A percentile compares a stretch with the other conserved stretches of the same genome.
These are phyloP conservation scores for Marcusenius ussheri DNA, from an alignment of 2,113 vertebrate genomes.

Conservation along the genomic window DNA sequence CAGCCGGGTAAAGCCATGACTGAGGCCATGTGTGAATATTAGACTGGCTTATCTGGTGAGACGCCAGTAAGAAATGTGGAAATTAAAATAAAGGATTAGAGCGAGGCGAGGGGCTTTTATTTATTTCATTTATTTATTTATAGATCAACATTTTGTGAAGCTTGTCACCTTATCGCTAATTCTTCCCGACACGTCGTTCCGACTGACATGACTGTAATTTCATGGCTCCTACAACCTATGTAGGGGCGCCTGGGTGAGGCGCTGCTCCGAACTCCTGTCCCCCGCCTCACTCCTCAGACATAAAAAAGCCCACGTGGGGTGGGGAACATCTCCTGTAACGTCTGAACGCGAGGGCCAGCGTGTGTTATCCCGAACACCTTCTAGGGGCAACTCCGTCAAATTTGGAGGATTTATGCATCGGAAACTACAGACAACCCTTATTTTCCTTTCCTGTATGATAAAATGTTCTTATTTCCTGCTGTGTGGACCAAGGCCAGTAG, in stretches of 20 bases:
- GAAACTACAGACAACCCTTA: not conserved
- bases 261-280: not conserved
- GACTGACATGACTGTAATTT: conserved; percentile 52
- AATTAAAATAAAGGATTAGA: conserved; percentile 55
- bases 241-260: conserved; percentile 1
- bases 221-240: conserved; percentile 48
- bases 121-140: conserved; percentile 41
- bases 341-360: not conserved
- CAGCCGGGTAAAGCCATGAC: conserved; percentile 42
- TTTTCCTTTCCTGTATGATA: not conserved
- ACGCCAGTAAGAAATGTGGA: conserved; percentile 44
- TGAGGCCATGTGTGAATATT: conserved; percentile 51
- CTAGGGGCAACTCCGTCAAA: not conserved
- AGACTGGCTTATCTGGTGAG: conserved; percentile 51
- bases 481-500: not conserved
- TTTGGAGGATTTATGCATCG: not conserved
- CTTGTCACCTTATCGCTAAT: conserved; percentile 43
- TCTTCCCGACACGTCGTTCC: conserved; percentile 43
- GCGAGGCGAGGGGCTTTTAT: conserved; percentile 22
- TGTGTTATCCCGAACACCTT: not conserved
- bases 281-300: conserved; percentile 11
- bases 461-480: not conserved
- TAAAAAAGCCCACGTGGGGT: not conserved
- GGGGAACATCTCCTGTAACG: not conserved
- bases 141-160: conserved; percentile 41